Evolutionary conservation across 2,888 invertebrate species (phyloP).

Genomic region (Chrysopilus asiliformis): DNA sequence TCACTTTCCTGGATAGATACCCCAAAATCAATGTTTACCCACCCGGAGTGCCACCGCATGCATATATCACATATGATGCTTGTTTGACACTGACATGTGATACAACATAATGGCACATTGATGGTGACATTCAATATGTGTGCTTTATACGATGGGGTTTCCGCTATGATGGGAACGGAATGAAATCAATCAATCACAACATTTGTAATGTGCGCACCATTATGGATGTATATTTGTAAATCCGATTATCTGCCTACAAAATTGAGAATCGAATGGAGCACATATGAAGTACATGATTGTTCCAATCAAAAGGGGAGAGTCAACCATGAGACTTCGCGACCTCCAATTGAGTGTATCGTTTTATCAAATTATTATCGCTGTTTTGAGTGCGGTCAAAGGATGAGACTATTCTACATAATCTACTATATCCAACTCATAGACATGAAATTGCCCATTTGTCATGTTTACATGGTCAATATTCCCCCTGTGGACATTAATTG

Average conservation of each 20-base stretch:
- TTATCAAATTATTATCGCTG: background rate
- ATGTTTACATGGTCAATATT: background rate
- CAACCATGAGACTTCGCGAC: background rate
- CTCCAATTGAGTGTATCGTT: background rate
- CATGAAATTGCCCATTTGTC: background rate
- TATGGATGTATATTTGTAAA: no score
- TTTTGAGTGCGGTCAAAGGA: no score
- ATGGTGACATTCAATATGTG: no score
- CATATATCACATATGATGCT: constrained; percentile 10
- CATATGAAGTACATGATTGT: no score
- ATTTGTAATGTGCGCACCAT: background rate
- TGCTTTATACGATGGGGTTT: no score
- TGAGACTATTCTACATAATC: no score
- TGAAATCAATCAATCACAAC: background rate
- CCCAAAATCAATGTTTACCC: constrained; percentile 11
- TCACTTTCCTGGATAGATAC: no score
- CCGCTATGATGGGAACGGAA: no score
- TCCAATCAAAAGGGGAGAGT: background rate
- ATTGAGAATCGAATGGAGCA: background rate
- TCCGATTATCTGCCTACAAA: background rate
- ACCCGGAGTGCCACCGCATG: constrained; percentile 8
- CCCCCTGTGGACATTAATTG: background rate
- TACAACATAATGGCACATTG: no score
- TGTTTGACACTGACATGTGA: constrained; percentile 11
- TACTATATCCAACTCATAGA: no score